Base-by-base conservation (phyloP, 92 coral and sea anemone genomes). In the Porites lobata region DNA sequence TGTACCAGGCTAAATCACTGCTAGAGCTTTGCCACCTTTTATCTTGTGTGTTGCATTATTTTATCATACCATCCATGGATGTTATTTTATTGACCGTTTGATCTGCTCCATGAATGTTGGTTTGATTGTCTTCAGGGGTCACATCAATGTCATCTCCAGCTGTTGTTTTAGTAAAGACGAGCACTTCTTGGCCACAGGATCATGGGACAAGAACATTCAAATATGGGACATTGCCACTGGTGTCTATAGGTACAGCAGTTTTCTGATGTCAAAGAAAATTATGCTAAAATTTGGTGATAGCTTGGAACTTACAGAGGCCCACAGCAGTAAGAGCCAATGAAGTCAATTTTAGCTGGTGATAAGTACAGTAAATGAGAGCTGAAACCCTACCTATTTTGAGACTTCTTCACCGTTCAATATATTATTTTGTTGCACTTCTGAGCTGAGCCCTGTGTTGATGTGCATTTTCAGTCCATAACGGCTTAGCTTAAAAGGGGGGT, bases 201-300 rank as follows among this genome's bases (percentile, higher is more conserved):
- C 99, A n/a, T 97, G 99, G 99, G 99, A 97, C 86, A 97, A 97
- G 76, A 97, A 95, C 57, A 91, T 97, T 71, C 94, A 94, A 66
- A 80, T 97, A 68, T 97, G 99, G 99, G 99, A 97, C 77, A 90
- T 97, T 71, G 96, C 97, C 15, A 93, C 99, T n/a, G 99, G 99
- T 11, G 89, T 94, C 19, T 97, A 93, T 80, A 94, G 97, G 97
- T 94, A 85, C 22, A 56, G 8, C 12, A 8, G 18, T 43, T 9
- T 67, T 15, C 32, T 63, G 20, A 22, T 15, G 5, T 32, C 22
- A 24, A 29, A 38, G 58, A 29, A 69, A 51, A 8, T 7, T 9
- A 8, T 11, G 24, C 29, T 14, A 38, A n/a, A 1, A 47, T 8
- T 9, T 65, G 59, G 13, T 56, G 61, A 56, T 56, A 2, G 15